Conservation (phyloP, 2,113 vertebrate genomes). For the Globicephala melas region DNA sequence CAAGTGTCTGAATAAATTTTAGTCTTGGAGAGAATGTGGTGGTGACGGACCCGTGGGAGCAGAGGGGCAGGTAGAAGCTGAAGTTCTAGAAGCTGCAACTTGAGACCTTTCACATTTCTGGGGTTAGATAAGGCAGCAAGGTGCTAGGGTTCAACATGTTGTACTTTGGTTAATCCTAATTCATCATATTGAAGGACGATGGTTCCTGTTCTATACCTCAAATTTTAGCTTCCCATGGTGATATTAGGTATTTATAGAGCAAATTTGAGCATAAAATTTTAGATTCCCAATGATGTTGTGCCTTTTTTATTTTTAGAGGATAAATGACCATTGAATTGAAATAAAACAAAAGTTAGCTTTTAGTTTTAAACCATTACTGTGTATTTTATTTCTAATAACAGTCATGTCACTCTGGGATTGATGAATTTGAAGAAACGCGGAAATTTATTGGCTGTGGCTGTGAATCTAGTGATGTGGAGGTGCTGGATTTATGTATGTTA, state of each 20-base stretch:
- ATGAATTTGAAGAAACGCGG: conserved; percentile 56
- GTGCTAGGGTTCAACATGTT: background rate
- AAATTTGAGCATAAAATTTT: conserved; percentile 17
- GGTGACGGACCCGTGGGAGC: background rate
- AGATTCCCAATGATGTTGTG: conserved; percentile 5
- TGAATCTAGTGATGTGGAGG: conserved; percentile 49
- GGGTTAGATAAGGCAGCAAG: background rate
- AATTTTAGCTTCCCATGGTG: background rate
- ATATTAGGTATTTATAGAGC: conserved; percentile 24
- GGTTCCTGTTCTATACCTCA: background rate
- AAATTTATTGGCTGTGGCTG: conserved; percentile 47
- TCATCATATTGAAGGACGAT: background rate
- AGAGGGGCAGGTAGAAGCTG: background rate
- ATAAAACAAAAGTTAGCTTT: conserved; percentile 52
- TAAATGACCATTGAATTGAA: conserved; percentile 31
- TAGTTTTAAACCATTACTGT: conserved; percentile 48
- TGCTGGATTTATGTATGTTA: conserved; percentile 70
- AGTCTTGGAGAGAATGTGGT: background rate
- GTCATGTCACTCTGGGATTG: conserved; percentile 48
- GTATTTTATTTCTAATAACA: conserved; percentile 56
- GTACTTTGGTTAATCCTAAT: background rate
- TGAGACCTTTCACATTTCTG: background rate
- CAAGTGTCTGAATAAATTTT: background rate
- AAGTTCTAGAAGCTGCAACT: background rate
- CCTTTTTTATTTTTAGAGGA: conserved; percentile 30